Conservation (phyloP, 2,113 vertebrate species). For the Cyprinodon brontotheroides region DNA sequence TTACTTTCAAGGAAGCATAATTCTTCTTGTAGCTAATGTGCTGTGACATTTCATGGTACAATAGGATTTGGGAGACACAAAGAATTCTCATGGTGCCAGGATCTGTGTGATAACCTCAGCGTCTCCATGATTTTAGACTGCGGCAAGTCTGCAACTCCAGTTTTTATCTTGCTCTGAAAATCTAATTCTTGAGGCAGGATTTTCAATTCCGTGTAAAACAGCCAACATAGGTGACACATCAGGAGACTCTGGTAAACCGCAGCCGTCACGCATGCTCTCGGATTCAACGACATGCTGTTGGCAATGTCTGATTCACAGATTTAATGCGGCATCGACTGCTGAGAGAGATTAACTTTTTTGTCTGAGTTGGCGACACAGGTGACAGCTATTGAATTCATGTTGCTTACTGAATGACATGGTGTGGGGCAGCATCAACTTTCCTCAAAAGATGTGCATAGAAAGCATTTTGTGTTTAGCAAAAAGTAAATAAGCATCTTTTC, state of each 20-base stretch:
- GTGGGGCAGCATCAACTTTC: not conserved
- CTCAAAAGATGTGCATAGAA: not conserved
- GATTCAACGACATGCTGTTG: constrained; percentile 12
- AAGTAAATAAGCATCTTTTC: not conserved
- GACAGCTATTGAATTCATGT: constrained; percentile 33
- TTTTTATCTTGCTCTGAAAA: constrained; percentile 62
- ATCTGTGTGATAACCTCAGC: constrained; percentile 66
- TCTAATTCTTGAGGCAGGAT: constrained; percentile 51
- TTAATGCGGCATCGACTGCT: constrained; percentile 8
- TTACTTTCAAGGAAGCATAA: constrained; percentile 71
- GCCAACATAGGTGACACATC: constrained; percentile 23
- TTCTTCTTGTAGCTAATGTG: constrained; percentile 76
- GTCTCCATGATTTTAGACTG: constrained; percentile 60
- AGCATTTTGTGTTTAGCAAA: not conserved
- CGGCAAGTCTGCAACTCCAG: constrained; percentile 29
- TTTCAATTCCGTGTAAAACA: constrained; percentile 33
- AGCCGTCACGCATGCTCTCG: constrained; percentile 4
- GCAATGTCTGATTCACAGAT: constrained; percentile 24
- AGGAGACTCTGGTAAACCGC: constrained; percentile 21
- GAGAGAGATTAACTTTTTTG: constrained; percentile 30
- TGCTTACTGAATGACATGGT: constrained; percentile 13
- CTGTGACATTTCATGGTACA: constrained; percentile 75
- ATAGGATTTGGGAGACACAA: constrained; percentile 71
- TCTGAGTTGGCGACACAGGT: constrained; percentile 8
- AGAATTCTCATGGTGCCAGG: constrained; percentile 63